These are phyloP conservation scores for Hippopotamus amphibius DNA, from an alignment of 2,113 vertebrate genomes.

Conservation along the genomic window DNA sequence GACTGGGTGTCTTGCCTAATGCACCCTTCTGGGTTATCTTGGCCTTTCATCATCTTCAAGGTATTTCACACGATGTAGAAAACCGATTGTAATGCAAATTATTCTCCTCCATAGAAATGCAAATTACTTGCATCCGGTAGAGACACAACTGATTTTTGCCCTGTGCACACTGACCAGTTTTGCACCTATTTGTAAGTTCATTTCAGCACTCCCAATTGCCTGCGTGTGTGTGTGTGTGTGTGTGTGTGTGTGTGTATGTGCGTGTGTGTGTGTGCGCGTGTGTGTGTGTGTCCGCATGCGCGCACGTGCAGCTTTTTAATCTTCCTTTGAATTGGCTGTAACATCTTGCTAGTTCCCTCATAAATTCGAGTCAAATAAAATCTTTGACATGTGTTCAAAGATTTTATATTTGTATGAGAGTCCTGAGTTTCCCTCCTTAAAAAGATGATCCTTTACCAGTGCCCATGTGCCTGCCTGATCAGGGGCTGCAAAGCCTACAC, in stretches of 20 bases:
- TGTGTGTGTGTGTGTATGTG: too few species aligned
- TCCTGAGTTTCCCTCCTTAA: not conserved
- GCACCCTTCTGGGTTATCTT: not conserved
- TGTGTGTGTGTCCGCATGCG: too few species aligned
- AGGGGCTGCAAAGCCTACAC: not conserved
- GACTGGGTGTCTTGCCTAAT: not conserved
- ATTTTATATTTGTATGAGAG: not conserved
- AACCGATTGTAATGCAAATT: not conserved
- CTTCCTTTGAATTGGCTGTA: not conserved
- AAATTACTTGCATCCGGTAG: not conserved
- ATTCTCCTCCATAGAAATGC: not conserved
- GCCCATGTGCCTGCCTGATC: not conserved
- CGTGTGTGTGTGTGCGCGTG: too few species aligned
- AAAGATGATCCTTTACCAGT: not conserved
- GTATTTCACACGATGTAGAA: not conserved
- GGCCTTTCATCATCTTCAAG: not conserved
- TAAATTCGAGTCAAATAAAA: not conserved
- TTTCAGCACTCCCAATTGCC: rapidly evolving
- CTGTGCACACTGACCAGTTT: not conserved
- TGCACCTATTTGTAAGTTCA: not conserved
- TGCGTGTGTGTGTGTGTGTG: too few species aligned
- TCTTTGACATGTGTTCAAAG: not conserved
- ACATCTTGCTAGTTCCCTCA: not conserved
- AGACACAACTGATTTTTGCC: not conserved
- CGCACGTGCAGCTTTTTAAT: not conserved